These are phyloP conservation scores for Pocillopora meandrina DNA, from an alignment of 92 coral and sea anemone species.

Conservation along the genomic window DNA sequence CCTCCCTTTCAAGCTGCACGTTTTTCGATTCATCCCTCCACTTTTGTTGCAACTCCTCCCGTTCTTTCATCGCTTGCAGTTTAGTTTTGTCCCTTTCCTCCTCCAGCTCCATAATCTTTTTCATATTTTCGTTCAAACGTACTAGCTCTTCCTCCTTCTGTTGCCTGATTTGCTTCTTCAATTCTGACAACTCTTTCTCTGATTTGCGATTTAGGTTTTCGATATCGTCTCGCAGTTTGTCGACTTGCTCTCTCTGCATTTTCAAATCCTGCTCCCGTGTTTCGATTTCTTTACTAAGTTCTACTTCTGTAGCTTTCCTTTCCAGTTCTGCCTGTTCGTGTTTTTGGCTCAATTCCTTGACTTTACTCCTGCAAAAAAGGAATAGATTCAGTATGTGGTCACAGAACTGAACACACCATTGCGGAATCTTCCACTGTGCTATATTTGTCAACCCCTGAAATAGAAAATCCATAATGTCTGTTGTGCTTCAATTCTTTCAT, in stretches of 20 bases:
- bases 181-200: conserved; percentile 77
- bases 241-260: conserved; percentile 74
- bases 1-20: conserved; percentile 65
- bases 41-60: conserved; percentile 63
- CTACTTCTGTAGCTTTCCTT: conserved; percentile 67
- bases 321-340: conserved; percentile 85
- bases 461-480: too few relatives aligned
- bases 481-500: too few relatives aligned
- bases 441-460: too few relatives aligned
- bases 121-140: conserved; percentile 77
- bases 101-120: conserved; percentile 76
- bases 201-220: conserved; percentile 75
- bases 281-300: conserved; percentile 77
- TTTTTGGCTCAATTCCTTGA: conserved; percentile 78
- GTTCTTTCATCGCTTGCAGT: conserved; percentile 68
- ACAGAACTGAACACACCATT: neutral
- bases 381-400: neutral
- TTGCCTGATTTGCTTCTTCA: conserved; percentile 71
- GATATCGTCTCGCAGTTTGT: conserved; percentile 72
- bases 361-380: conserved; percentile 66
- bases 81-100: conserved; percentile 74
- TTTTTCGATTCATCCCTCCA: conserved; percentile 80
- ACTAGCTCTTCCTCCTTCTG: conserved; percentile 85
- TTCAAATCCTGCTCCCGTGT: conserved; percentile 76
- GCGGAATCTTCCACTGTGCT: too few relatives aligned